These are phyloP conservation scores for Sinocyclocheilus maitianheensis DNA, from an alignment of 2,113 vertebrate genomes.

Conservation along the genomic window DNA sequence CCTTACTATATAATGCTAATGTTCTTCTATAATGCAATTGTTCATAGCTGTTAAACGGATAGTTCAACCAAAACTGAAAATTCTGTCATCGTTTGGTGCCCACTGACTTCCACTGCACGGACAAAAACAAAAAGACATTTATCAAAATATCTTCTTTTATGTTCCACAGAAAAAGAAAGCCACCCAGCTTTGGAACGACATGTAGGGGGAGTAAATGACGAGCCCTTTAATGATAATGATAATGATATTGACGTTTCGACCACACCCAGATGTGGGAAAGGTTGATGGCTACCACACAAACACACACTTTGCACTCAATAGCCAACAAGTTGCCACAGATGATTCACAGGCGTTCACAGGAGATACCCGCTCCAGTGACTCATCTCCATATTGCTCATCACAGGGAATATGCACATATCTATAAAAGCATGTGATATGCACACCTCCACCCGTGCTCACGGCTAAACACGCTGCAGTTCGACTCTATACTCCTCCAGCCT, in stretches of 20 bases:
- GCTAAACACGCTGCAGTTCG: background rate
- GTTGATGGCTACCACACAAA: background rate
- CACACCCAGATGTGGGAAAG: slow-evolving; percentile 1
- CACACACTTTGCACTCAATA: slow-evolving; percentile 18
- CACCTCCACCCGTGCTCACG: slow-evolving; percentile 11
- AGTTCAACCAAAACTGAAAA: too few relatives aligned
- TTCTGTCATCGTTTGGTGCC: too few relatives aligned
- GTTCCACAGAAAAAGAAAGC: too few relatives aligned
- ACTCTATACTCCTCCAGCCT: background rate
- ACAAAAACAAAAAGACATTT: too few relatives aligned
- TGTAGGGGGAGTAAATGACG: too few relatives aligned
- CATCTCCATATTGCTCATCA: slow-evolving; percentile 6
- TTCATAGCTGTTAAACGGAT: too few relatives aligned
- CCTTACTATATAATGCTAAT: too few relatives aligned
- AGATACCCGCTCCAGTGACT: slow-evolving; percentile 1
- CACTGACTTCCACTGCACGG: too few relatives aligned
- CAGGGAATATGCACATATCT: background rate
- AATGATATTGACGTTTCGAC: background rate
- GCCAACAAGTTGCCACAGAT: background rate
- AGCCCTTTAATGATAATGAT: too few relatives aligned
- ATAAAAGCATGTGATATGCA: background rate
- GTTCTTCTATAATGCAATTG: too few relatives aligned
- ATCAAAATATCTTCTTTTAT: too few relatives aligned
- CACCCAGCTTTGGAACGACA: too few relatives aligned
- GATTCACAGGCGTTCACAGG: background rate